Evolutionary conservation across 2,888 invertebrate genomes (phyloP), one percentile per base, ranked within the genome.

Genomic region (Leucoma salicis): DNA sequence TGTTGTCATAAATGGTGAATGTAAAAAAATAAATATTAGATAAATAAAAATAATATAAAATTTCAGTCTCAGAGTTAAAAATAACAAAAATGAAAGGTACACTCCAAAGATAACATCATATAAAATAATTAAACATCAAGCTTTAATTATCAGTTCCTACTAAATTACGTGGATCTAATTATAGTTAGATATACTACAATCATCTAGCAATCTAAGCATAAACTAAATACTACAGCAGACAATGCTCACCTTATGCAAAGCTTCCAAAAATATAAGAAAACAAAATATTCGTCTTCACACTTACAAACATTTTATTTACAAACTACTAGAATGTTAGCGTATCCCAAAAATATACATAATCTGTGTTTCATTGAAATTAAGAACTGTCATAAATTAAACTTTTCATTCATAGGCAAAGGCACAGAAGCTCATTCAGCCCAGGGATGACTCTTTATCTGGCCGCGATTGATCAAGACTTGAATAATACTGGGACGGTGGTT

Each of bases 391-490:
- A 39, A 42, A 42, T 33, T 40, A 32, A 38, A 47, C 31, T 44
- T 60, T 48, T 42, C 57, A 56, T 64, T 53, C 58, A 63, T 42
- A 43, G 46, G 43, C 41, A 31, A 43, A 54, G 44, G 50, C 44
- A 57, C 53, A 41, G 46, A 39, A 45, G 38, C 57, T 43, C 52
- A 59, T 65, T 55, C 54, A 57, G 55, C 59, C 58, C 52, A 53
- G 52, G 55, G 54, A 57, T 61, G 49, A 42, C 48, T 53, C 54
- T 57, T 59, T 61, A 56, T 53, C 63, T 63, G 59, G 61, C 64
- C 63, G 66, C 75, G 74, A 71, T 66, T 74, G 80, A 78, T 77
- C 70, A 74, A 71, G 72, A 76, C 66, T 68, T 70, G 75, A 66
- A 62, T 67, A 54, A 59, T 55, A 61, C 62, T 64, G 74, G 74